Evolutionary conservation across 2,797 vertebrate species (phyloP).

Genomic region (Eurystomus glaucurus): DNA sequence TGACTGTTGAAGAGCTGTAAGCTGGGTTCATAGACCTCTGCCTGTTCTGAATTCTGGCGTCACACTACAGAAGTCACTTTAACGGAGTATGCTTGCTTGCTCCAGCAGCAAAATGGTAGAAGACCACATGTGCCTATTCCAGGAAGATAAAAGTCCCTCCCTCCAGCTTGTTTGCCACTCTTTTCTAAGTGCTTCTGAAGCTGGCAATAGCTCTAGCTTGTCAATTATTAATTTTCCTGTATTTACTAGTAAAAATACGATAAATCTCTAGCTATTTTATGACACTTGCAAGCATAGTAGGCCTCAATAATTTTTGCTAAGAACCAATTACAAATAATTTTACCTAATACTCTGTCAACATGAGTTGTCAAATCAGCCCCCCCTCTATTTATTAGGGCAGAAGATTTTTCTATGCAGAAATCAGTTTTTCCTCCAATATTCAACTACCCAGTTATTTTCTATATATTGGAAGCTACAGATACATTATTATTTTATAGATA

Average conservation of each 20-base stretch:
- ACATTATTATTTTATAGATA: background rate
- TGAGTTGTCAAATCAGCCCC: background rate
- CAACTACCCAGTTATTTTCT: background rate
- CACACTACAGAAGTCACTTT: background rate
- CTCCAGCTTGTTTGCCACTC: background rate
- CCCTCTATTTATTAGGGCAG: background rate
- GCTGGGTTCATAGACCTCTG: background rate
- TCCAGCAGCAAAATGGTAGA: background rate
- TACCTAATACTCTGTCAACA: background rate
- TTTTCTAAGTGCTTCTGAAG: background rate
- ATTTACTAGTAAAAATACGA: background rate
- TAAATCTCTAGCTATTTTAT: background rate
- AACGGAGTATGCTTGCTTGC: background rate
- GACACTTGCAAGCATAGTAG: background rate
- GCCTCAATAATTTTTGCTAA: background rate
- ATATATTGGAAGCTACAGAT: background rate
- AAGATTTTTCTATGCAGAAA: background rate
- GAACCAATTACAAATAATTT: background rate
- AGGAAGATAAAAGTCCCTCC: rapidly evolving
- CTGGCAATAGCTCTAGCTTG: background rate
- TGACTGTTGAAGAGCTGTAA: rapidly evolving
- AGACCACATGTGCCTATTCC: rapidly evolving
- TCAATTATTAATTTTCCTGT: background rate
- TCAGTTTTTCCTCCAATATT: background rate
- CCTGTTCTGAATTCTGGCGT: background rate